Evolutionary conservation across 1,140 invertebrate species (phyloP).

Genomic region (Heliconius melpomene): DNA sequence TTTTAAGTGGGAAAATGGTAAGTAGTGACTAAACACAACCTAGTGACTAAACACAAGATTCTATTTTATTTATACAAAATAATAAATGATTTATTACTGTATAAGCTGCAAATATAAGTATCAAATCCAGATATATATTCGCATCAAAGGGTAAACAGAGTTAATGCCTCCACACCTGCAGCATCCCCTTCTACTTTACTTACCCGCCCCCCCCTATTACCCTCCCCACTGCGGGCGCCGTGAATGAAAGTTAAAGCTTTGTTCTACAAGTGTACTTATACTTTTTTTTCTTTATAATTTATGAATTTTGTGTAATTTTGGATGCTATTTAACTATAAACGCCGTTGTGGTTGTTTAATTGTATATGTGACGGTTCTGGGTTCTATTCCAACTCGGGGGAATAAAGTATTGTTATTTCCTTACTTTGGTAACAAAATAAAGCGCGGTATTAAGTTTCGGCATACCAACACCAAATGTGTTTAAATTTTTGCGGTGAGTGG

Average conservation of each 20-base stretch:
- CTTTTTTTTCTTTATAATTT: constrained; percentile 26
- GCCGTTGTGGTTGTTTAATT: no score
- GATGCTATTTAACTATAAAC: neutral
- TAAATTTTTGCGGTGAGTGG: no score
- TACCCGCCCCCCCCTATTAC: constrained; percentile 16
- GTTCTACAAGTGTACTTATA: constrained; percentile 37
- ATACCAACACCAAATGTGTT: no score
- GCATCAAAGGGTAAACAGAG: constrained; percentile 10
- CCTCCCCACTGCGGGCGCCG: constrained; percentile 18
- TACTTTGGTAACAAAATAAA: no score
- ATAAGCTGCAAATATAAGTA: neutral
- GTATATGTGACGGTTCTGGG: no score
- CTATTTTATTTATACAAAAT: neutral
- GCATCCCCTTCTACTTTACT: constrained; percentile 16
- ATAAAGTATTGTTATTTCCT: no score
- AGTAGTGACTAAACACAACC: no score
- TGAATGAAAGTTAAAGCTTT: constrained; percentile 34
- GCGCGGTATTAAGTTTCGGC: no score
- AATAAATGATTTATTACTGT: neutral
- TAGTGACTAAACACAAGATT: no score
- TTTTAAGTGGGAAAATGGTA: no score
- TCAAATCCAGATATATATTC: neutral
- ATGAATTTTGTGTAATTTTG: constrained; percentile 10
- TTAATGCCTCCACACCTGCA: constrained; percentile 11
- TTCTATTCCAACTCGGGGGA: no score